Percentiles rank a stretch among this genome's conserved stretches.
Evolutionary conservation across 2,797 vertebrate genomes (phyloP).

Genomic region (Takifugu rubripes): DNA sequence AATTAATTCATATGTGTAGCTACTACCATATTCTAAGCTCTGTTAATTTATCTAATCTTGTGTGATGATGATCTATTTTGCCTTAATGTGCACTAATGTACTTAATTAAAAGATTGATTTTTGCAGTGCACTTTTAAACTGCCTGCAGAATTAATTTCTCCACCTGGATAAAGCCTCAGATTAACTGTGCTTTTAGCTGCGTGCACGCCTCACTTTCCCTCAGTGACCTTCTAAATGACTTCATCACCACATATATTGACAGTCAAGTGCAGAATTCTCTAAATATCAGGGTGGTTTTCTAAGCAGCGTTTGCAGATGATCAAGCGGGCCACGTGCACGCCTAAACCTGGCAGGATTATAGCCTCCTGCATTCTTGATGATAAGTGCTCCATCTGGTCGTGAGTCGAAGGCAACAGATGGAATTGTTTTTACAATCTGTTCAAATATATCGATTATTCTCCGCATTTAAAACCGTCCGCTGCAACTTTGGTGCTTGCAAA

Average conservation of each 20-base stretch:
- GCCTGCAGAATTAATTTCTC: conserved; percentile 64
- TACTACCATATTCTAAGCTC: conserved; percentile 46
- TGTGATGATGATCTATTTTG: conserved; percentile 67
- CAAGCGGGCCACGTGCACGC: conserved; percentile 44
- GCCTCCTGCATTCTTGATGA: conserved; percentile 75
- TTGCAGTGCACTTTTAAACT: conserved; percentile 48
- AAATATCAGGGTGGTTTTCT: conserved; percentile 58
- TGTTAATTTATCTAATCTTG: conserved; percentile 66
- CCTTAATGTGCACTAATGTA: conserved; percentile 72
- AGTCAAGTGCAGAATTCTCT: conserved; percentile 53
- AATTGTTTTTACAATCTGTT: conserved; percentile 81
- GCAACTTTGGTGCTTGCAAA: conserved; percentile 30
- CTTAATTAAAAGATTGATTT: conserved; percentile 76
- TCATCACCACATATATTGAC: conserved; percentile 50
- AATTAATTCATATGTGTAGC: conserved; percentile 55
- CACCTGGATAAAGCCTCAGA: conserved; percentile 61
- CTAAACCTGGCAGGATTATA: conserved; percentile 67
- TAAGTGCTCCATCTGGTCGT: conserved; percentile 74
- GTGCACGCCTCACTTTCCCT: conserved; percentile 1
- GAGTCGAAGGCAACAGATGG: conserved; percentile 80
- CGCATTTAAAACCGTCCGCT: conserved; percentile 59
- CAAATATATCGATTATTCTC: conserved; percentile 80
- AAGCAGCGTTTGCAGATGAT: conserved; percentile 36
- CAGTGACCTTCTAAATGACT: conserved; percentile 13
- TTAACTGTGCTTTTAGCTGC: conserved; percentile 36